Evolutionary conservation across 2,888 invertebrate species (phyloP), one percentile per base, ranked within the genome.

Genomic region (Oxycera nigricornis): DNA sequence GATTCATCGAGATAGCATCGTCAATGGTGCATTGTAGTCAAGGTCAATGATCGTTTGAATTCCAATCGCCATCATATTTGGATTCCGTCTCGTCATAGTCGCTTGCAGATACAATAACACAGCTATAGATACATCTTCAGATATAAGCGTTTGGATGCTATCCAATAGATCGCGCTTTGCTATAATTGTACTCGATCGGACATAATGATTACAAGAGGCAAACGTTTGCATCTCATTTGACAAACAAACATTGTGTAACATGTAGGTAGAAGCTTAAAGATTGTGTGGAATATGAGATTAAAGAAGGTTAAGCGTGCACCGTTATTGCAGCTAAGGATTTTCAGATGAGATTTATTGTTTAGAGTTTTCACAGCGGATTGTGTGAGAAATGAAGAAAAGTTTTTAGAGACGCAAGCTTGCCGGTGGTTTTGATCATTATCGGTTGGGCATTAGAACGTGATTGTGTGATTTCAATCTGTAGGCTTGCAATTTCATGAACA

Each of bases 11-110:
- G 11, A 14, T 46, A 11, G 11, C 6, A 35, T 46, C n/a, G 3
- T 46, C 46, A 46, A 46, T 46, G 46, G 17, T 75, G 41, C 61
- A 73, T 75, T 68, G 52, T 62, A 68, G 70, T 75, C 75, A 75
- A 75, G 75, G 75, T 75, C 75, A 75, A 75, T 75, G 75, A 73
- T 73, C 75, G 75, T 75, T 73, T 70, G 68, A 55, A 75, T 75
- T 75, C 75, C 73, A 75, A 22, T 55, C 55, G 55, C 55, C 17
- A 46, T 46, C 3, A 46, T 46, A 11, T 46, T 46, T 46, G 46
- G 3, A 3, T 46, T 46, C 46, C 14, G 17, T 2, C 11, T 46
- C n/a, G 46, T 46, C 46, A n/a, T 11, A 11, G 11, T 35, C 6
- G 35, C 35, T 46, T 3, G 46, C 46, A 14, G 46, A 14, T n/a